Evolutionary conservation across 53 echinoderm and acorn worm species (phyloP), one percentile per base, ranked within the genome.

Genomic region (Pentamera pediparva): DNA sequence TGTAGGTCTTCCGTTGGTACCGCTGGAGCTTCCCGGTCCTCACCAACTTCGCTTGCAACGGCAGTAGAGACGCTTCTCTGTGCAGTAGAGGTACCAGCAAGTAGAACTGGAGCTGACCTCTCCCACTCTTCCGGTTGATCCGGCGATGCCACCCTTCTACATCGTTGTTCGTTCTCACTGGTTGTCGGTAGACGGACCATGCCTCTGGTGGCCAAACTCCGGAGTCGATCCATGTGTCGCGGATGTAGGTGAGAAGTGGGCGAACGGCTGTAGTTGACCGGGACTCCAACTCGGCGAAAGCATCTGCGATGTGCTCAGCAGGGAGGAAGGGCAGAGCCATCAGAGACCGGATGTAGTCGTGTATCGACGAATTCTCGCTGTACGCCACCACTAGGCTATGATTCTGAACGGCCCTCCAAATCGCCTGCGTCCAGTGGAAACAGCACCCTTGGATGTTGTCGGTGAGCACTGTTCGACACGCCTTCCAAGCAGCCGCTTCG

Each of bases 321-420:
- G 74, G 74, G 5, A 74, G 56, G 52, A 43, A 74, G n/a, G 30
- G 74, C 30, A 74, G 74, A 6, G 74, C 74, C 59, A 75, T 61
- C 59, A 34, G 9, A 10, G 34, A 10, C 59, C 35, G 27, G 17
- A 57, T 19, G 17, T 32, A 54, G 18, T 75, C 15, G 76, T 75
- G 18, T 13, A 35, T 34, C 24, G 38, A 4, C 10, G 18, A 5
- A 18, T 75, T 37, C 6, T 75, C 39, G 8, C 8, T 30, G 36
- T 35, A 75, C 17, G 39, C 37, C 17, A 18, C 30, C 36, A 8
- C 18, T 9, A 75, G 76, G 12, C 76, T 59, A 38, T 58, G 59
- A 18, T 60, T 55, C 37, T 59, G 76, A 4, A 28, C 37, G 54
- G 56, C 59, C 57, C 76, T 30, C 76, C 76, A 75, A 8, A 69